These are phyloP conservation scores for Hemibagrus guttatus DNA, from an alignment of 2,797 vertebrate species.

Conservation along the genomic window DNA sequence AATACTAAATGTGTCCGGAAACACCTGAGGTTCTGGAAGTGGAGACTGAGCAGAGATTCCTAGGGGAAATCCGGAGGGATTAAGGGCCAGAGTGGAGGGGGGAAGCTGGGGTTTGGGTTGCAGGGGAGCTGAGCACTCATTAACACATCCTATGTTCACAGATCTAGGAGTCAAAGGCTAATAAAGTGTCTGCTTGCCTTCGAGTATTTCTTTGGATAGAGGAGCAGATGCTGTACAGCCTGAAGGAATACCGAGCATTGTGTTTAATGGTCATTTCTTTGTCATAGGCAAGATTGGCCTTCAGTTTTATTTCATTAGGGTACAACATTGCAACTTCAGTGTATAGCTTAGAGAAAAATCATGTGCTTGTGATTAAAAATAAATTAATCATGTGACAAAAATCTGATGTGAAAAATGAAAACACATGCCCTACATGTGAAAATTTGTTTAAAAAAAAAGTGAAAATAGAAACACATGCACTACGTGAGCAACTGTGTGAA, in stretches of 20 bases:
- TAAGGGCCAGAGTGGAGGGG: background rate
- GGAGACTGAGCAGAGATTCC: slow-evolving; percentile 39
- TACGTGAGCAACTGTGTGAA: background rate
- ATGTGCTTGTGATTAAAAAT: background rate
- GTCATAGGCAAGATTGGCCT: background rate
- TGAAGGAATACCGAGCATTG: background rate
- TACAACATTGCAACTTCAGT: background rate
- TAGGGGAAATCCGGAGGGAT: slow-evolving; percentile 24
- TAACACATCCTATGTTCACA: slow-evolving; percentile 46
- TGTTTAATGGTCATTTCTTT: slow-evolving; percentile 8
- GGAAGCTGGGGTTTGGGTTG: slow-evolving; percentile 26
- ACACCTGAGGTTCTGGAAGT: slow-evolving; percentile 59
- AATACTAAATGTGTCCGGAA: slow-evolving; percentile 58
- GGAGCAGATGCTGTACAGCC: slow-evolving; percentile 11
- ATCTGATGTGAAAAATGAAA: background rate
- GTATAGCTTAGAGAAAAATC: background rate
- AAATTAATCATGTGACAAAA: background rate
- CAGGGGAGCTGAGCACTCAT: slow-evolving; percentile 46
- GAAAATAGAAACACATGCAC: background rate
- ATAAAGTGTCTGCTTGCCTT: slow-evolving; percentile 21
- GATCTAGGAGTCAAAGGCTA: slow-evolving; percentile 36
- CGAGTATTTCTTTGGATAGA: background rate
- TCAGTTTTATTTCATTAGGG: slow-evolving; percentile 3
- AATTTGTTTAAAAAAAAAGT: background rate
- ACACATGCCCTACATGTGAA: background rate